Base-by-base conservation (phyloP, 2,113 vertebrate species). In the Microcebus ravelobensis region DNA sequence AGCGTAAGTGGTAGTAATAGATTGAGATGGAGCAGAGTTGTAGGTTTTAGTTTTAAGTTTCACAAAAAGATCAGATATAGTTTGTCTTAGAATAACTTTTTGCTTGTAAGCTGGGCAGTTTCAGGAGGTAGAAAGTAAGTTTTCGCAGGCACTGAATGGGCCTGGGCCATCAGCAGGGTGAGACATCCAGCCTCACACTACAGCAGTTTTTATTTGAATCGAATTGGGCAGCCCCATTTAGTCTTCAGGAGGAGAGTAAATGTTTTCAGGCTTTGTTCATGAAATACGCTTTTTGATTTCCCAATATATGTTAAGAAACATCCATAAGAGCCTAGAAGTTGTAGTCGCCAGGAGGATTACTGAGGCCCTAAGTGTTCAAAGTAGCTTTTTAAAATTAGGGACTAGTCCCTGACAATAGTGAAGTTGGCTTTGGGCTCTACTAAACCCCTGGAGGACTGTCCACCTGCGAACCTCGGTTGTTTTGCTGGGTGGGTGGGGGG, bases 81-180 rank as follows among this genome's bases (percentile, higher is more conserved):
- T 92, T 84, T 81, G 48, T 45, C 55, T 88, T 93, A 61, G 82
- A 86, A 25, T 91, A 27, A 59, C 45, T 70, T 92, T 95, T 76
- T 91, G 90, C 94, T 96, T 81, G 34, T 31, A 93, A 48, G 27
- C 83, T 29, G 73, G 70, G 90, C 12, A 1, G 89, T 95, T 96
- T 96, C 82, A 48, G 92, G 84, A 59, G 96, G 39, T 96, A 88
- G 92, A 94, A 94, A 93, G 76, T 21, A 70, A 96, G 90, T 98
- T 97, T 65, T 87, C 94, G 86, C 50, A 59, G 95, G 67, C 93
- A 52, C 84, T 10, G 59, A 79, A 23, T 76, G 84, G 88, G 71
- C 79, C 90, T 95, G 91, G 88, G 71, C 74, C 34, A 0, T 85
- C 57, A 27, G 48, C 87, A 55, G 87, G 74, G 36, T 55, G 73